phyloP scores from a whole-genome alignment of 1,140 invertebrate genomes.

The Dreissena polymorpha region DNA sequence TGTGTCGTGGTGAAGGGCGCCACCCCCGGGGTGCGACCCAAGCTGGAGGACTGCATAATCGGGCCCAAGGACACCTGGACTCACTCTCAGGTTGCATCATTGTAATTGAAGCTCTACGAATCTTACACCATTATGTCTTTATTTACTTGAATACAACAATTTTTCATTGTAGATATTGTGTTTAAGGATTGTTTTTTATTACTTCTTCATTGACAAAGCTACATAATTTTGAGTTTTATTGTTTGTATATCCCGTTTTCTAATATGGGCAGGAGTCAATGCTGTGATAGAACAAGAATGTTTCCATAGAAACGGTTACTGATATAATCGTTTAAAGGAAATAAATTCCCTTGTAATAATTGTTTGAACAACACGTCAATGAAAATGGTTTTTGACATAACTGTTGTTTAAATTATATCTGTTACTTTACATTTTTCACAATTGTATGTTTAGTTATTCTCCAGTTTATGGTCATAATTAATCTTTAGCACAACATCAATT shows the following conservation, averaged over 20 bases:
- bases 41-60: constrained; percentile 63
- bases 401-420: no score
- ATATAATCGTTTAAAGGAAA: no score
- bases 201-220: not conserved
- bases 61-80: constrained; percentile 59
- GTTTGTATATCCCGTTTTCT: not conserved
- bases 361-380: no score
- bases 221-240: not conserved
- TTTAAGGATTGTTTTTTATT: not conserved
- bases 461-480: no score
- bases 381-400: no score
- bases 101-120: not conserved
- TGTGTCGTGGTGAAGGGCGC: constrained; percentile 62
- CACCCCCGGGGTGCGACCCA: constrained; percentile 54
- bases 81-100: constrained; percentile 53
- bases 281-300: not conserved
- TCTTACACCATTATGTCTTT: not conserved
- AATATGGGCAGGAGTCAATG: not conserved
- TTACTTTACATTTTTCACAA: no score
- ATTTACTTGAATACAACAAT: not conserved
- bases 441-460: no score
- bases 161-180: not conserved
- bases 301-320: no score
- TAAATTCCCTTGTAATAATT: no score
- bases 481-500: no score